phyloP scores from a whole-genome alignment of 2,113 vertebrate genomes.

The Heloderma charlesbogerti region DNA sequence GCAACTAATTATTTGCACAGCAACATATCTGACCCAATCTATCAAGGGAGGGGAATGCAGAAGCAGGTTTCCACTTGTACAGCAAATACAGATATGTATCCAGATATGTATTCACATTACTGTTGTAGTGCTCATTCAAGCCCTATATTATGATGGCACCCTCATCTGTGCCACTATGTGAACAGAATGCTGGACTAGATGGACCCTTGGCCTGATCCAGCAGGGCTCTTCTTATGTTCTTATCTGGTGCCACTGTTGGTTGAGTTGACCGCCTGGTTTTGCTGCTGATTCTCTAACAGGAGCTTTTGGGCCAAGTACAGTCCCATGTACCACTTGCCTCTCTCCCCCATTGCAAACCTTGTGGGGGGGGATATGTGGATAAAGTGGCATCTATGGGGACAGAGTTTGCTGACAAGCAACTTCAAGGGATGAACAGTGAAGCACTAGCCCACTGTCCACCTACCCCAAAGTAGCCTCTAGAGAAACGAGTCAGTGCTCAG shows the following conservation, averaged over 20 bases:
- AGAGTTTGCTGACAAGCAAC: not conserved
- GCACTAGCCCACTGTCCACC: no score
- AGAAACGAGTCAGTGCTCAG: not conserved
- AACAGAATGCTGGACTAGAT: no score
- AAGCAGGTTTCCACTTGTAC: not conserved
- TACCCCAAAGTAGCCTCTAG: no score
- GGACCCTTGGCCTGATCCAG: no score
- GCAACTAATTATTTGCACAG: not conserved
- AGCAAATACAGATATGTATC: not conserved
- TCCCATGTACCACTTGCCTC: not conserved
- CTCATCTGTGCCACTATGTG: no score
- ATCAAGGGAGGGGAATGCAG: not conserved
- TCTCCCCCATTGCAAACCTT: not conserved
- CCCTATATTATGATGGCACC: not conserved
- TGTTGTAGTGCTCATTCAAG: not conserved
- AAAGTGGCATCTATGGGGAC: not conserved
- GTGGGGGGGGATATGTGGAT: not conserved
- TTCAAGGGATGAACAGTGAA: not conserved
- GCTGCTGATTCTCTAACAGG: not conserved
- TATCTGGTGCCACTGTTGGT: not conserved
- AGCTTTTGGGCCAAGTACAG: not conserved
- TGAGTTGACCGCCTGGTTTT: not conserved
- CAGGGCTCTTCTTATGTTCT: no score
- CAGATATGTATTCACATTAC: not conserved
- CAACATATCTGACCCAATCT: not conserved